Evolutionary conservation across 2,888 invertebrate genomes (phyloP).

Genomic region (Schizotus pectinicornis): DNA sequence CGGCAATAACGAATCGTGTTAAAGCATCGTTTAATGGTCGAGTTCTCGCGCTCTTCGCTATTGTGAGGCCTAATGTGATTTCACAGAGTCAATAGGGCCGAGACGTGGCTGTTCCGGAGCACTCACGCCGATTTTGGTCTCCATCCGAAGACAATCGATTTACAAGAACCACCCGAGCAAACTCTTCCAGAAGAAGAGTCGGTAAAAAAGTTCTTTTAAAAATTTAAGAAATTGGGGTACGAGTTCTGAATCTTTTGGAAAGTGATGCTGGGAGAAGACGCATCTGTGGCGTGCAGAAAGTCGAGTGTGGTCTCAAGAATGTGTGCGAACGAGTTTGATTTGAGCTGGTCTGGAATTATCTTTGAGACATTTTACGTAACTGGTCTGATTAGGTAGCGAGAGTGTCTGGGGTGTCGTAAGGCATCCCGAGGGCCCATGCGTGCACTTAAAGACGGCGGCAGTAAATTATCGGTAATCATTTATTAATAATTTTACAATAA

Average conservation of each 20-base stretch:
- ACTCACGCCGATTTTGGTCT: conserved; percentile 4
- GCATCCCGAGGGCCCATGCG: conserved; percentile 13
- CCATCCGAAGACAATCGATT: conserved; percentile 3
- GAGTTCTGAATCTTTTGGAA: no score
- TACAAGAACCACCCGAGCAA: not conserved
- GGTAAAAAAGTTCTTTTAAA: not conserved
- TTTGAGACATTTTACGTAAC: no score
- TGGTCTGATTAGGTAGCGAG: no score
- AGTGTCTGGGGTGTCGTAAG: no score
- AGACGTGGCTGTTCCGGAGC: conserved; percentile 6
- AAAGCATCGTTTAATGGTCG: conserved; percentile 25
- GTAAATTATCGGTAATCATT: conserved; percentile 31
- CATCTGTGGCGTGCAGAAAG: no score
- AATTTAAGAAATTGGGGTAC: not conserved
- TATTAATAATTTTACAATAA: conserved; percentile 43
- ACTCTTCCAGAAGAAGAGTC: no score
- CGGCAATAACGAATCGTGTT: conserved; percentile 27
- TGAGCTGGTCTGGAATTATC: no score
- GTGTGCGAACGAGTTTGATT: no score
- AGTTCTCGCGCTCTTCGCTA: conserved; percentile 20
- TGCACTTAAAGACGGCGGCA: conserved; percentile 1
- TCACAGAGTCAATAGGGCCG: conserved; percentile 20
- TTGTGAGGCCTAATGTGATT: conserved; percentile 23
- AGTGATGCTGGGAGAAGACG: no score
- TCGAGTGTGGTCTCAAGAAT: no score